Evolutionary conservation across 2,113 vertebrate species (phyloP).

Genomic region (Colinus virginianus): DNA sequence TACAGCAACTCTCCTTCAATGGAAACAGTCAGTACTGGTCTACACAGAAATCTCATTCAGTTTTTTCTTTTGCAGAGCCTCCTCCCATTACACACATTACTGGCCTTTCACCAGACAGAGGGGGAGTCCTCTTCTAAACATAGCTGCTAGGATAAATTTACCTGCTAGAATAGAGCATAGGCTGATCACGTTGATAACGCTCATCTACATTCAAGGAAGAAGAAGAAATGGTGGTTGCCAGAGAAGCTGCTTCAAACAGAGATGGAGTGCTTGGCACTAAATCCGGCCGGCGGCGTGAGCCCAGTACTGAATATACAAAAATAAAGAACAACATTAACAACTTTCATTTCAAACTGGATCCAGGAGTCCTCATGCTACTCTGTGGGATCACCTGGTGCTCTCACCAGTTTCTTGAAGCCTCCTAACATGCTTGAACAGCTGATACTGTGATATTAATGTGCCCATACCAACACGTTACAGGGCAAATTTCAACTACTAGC

Average conservation of each 20-base stretch:
- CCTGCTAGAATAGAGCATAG: slow-evolving; percentile 80
- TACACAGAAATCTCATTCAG: background rate
- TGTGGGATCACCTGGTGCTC: fast-evolving
- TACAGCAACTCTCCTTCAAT: background rate
- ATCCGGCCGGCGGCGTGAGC: slow-evolving; percentile 83
- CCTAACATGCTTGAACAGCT: background rate
- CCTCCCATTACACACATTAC: background rate
- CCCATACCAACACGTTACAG: background rate
- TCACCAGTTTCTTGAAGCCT: background rate
- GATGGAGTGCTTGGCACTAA: slow-evolving; percentile 87
- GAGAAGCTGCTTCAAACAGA: slow-evolving; percentile 89
- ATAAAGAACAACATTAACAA: background rate
- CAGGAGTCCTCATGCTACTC: background rate
- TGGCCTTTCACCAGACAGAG: background rate
- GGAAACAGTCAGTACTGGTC: background rate
- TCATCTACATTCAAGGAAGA: slow-evolving; percentile 86
- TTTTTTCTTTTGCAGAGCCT: background rate
- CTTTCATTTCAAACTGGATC: background rate
- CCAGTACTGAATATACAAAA: slow-evolving; percentile 76
- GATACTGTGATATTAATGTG: background rate
- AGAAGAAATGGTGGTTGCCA: slow-evolving; percentile 90
- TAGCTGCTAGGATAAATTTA: slow-evolving; percentile 75
- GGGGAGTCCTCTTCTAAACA: background rate
- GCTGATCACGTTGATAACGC: slow-evolving; percentile 75
- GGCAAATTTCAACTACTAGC: background rate